phyloP scores from a whole-genome alignment of 2,113 vertebrate species.

The Sylvietta virens region DNA sequence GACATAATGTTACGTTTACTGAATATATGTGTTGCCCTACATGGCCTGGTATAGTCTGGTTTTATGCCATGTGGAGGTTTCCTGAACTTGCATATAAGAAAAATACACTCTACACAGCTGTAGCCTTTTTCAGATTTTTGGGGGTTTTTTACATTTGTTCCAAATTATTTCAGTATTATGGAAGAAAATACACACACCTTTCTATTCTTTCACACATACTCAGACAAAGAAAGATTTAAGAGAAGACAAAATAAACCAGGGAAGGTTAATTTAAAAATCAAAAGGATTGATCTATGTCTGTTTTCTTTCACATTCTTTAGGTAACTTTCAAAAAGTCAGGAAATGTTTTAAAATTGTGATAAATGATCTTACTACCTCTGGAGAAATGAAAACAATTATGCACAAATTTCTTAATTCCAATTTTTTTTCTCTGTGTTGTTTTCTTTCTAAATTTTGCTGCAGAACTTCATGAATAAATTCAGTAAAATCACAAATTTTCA shows the following conservation, averaged over 20 bases:
- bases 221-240: not conserved
- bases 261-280: not conserved
- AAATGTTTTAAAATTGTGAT: not conserved
- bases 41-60: not conserved
- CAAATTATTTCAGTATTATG: not conserved
- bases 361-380: not conserved
- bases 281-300: fast-evolving
- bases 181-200: not conserved
- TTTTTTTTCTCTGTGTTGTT: not conserved
- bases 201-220: not conserved
- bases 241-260: not conserved
- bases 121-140: not conserved
- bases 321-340: not conserved
- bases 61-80: fast-evolving
- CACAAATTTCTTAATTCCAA: not conserved
- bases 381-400: not conserved
- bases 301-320: not conserved
- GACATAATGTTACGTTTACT: not conserved
- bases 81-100: not conserved
- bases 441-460: not conserved
- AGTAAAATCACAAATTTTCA: not conserved
- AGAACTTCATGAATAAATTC: not conserved
- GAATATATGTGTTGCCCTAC: not conserved
- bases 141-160: not conserved
- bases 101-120: not conserved